Percentiles rank a stretch among this genome's conserved stretches.
Evolutionary conservation across 2,888 invertebrate species (phyloP).

Genomic region (Eudasyphora cyanicolor): DNA sequence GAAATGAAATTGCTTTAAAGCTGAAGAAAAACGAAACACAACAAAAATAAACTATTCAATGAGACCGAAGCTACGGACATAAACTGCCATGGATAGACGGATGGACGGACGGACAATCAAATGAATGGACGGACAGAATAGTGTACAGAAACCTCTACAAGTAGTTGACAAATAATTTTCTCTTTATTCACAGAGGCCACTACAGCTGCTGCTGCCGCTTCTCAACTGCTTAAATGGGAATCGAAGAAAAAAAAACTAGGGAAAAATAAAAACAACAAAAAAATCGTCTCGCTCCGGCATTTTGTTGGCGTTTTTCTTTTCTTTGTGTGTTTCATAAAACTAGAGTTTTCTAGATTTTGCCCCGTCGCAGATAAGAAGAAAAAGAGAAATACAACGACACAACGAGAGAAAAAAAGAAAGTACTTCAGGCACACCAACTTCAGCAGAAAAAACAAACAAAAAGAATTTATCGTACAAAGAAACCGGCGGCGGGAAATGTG

Average conservation of each 20-base stretch:
- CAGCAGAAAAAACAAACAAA: neutral
- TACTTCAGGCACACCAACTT: neutral
- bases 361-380: neutral
- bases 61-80: neutral
- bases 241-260: slow-evolving; percentile 15
- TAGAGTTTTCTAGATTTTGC: slow-evolving; percentile 41
- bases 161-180: slow-evolving; percentile 50
- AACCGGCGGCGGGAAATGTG: neutral
- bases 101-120: neutral
- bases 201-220: neutral
- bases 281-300: neutral
- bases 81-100: neutral
- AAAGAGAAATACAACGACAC: neutral
- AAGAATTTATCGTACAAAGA: neutral
- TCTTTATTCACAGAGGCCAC: slow-evolving; percentile 26
- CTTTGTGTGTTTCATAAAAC: slow-evolving; percentile 30
- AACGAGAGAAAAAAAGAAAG: slow-evolving; percentile 3
- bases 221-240: slow-evolving; percentile 4
- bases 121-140: neutral
- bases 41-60: neutral
- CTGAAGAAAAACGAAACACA: neutral
- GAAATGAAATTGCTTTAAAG: slow-evolving; percentile 30
- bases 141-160: neutral
- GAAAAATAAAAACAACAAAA: slow-evolving; percentile 21
- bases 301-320: neutral